Evolutionary conservation across 2,797 vertebrate genomes (phyloP), one percentile per base, ranked within the genome.

Genomic region (Catharus ustulatus): DNA sequence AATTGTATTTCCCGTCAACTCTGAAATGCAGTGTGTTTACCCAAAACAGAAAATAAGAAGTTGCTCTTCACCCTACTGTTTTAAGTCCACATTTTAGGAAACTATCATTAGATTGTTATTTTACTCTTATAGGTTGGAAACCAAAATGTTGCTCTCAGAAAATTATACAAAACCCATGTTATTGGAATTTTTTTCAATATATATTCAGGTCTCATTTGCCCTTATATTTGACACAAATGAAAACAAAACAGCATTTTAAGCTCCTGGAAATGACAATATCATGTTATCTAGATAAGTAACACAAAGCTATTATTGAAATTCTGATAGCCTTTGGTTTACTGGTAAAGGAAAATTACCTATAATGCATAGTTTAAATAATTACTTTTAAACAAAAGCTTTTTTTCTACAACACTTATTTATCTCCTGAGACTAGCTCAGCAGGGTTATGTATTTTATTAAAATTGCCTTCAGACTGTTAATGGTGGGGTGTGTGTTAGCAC

Each of bases 331-430:
- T 97, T 97, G 85, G 96, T 94, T 97, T 97, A 96, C 94, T 91
- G 84, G 96, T 97, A 96, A 97, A 97, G 96, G 97, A 97, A 98
- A 98, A 98, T 98, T 97, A 98, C 98, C 97, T 98, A 97, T 97
- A 98, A 98, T 98, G 95, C 96, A 96, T 96, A 98, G 97, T 97
- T 98, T 97, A 98, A 98, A 98, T 98, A 98, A 98, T 98, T 97
- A 98, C 97, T 98, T 98, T 97, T 97, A 98, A 98, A 98, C 97
- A 98, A 98, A 98, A 97, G 97, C 97, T 97, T 96, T 94, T 98
- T 96, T 97, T 97, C 97, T 86, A 57, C 87, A 90, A 90, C 36
- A 52, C 94, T 97, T 98, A 97, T 97, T 98, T 98, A 97, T 97
- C 96, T 98, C 97, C 94, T 22, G 88, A 96, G 95, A 96, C 94